These are phyloP conservation scores for Anhinga anhinga DNA, from an alignment of 2,113 vertebrate genomes.

Conservation along the genomic window DNA sequence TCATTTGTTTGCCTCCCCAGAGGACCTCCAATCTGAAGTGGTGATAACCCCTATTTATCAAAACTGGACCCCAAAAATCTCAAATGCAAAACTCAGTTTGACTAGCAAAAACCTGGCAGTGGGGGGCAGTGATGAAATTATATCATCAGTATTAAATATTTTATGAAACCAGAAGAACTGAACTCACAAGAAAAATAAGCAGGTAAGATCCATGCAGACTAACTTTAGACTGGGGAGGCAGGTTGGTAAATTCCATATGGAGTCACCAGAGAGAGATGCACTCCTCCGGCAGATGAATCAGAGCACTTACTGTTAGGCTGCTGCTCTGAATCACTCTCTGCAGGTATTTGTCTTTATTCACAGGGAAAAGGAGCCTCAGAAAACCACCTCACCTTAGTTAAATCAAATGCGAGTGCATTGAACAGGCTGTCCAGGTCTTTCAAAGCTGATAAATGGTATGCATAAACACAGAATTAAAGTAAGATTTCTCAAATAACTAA, in stretches of 20 bases:
- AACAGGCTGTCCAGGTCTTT: neutral
- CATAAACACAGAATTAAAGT: neutral
- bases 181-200: neutral
- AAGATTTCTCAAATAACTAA: neutral
- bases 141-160: neutral
- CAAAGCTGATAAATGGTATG: neutral
- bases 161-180: neutral
- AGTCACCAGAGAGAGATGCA: neutral
- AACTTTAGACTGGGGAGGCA: neutral
- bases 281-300: constrained; percentile 12
- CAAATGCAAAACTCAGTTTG: neutral
- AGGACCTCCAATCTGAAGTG: neutral
- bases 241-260: neutral
- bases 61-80: neutral
- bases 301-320: neutral
- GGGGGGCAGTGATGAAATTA: neutral
- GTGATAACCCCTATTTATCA: neutral
- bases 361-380: neutral
- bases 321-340: constrained; percentile 3
- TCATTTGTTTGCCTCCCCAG: neutral
- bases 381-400: neutral
- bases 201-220: neutral
- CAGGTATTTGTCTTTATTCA: neutral
- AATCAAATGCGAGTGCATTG: neutral
- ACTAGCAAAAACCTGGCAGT: neutral